These are phyloP conservation scores for Ammodytes dubius DNA, from an alignment of 2,113 vertebrate species.

Conservation along the genomic window DNA sequence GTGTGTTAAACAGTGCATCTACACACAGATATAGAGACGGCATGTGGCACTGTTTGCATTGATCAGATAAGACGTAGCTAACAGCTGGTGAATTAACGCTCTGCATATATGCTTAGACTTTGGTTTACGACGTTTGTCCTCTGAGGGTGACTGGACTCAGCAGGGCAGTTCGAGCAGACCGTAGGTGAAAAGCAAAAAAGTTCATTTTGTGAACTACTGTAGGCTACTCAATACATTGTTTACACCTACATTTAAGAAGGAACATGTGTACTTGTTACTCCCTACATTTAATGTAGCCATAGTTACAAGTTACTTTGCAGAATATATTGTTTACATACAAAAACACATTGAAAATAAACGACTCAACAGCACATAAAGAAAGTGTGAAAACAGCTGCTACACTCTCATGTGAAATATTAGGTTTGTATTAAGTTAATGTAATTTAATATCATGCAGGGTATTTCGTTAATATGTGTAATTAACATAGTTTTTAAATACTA, in stretches of 20 bases:
- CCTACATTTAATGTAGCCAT: neutral
- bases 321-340: neutral
- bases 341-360: neutral
- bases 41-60: conserved; percentile 50
- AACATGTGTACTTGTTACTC: neutral
- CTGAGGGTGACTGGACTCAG: neutral
- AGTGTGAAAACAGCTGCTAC: neutral
- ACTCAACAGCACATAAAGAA: neutral
- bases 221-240: neutral
- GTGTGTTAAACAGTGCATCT: neutral
- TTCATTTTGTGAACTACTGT: neutral
- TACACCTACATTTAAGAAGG: neutral
- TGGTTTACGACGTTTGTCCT: conserved; percentile 4
- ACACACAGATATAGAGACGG: neutral
- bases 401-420: neutral
- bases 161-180: neutral
- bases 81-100: conserved; percentile 23
- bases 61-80: conserved; percentile 5
- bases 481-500: too few relatives aligned
- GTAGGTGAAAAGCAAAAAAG: neutral
- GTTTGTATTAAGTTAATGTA: too few relatives aligned
- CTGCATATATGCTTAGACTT: neutral
- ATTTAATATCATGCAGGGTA: too few relatives aligned
- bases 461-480: too few relatives aligned
- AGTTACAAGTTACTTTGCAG: neutral